Base-by-base conservation (phyloP, 2,797 vertebrate species). In the Gallinago solitaria region DNA sequence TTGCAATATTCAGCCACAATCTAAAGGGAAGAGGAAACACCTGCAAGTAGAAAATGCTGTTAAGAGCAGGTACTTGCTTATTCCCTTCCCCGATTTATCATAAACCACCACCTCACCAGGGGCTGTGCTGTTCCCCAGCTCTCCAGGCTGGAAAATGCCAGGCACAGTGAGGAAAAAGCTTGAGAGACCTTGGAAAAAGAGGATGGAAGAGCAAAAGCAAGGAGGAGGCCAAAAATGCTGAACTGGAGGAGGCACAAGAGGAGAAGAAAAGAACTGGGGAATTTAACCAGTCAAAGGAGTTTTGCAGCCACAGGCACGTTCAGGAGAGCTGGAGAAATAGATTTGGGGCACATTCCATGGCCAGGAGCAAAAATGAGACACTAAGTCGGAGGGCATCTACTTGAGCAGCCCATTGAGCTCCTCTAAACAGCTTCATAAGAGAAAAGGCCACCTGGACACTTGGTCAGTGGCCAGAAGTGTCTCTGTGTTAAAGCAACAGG, bases 121-220 rank as follows among this genome's bases (percentile, higher is more conserved):
- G 37, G 7, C 80, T 68, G 18, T 56, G 69, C 73, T 89, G 11
- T 57, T 90, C 59, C 39, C 60, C 35, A 77, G 67, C 45, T 77
- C 77, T 70, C 63, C 84, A 80, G 75, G 21, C 75, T 92, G 76
- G 41, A 50, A 91, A 85, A 57, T 63, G 33, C 71, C 33, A 37
- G 54, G 45, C 57, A 89, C 23, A 85, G 35, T 13, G 27, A 84
- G 51, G 37, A 69, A 63, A 63, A 64, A 84, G 11, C 70, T 90
- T 64, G 51, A 85, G 27, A 45, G 45, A 64, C 11, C 33, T 81
- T 24, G 32, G 61, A 19, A 63, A 92, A 83, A 92, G 63, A 73
- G 50, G 54, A 61, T 83, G 78, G 48, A 78, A 94, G 69, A 87
- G 63, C 89, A 92, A 91, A 92, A 92, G 70, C 24, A 84, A 68